These are phyloP conservation scores for Pelmatolapia mariae DNA, from an alignment of 2,113 vertebrate species.

Conservation along the genomic window DNA sequence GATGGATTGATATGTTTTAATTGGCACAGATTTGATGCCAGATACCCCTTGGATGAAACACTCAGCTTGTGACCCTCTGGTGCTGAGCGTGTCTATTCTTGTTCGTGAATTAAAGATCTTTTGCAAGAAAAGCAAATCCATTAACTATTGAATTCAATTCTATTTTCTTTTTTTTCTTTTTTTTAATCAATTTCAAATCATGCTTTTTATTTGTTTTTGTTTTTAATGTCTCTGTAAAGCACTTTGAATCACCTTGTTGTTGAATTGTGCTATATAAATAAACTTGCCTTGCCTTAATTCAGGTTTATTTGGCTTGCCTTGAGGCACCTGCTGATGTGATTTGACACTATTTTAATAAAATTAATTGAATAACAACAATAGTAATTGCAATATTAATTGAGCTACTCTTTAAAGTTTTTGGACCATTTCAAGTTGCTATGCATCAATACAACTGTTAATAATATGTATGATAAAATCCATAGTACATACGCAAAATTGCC, in stretches of 20 bases:
- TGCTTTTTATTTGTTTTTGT: no score
- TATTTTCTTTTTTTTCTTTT: not conserved
- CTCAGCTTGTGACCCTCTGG: not conserved
- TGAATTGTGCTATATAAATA: no score
- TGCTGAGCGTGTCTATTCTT: not conserved
- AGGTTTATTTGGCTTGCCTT: not conserved
- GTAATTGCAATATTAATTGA: not conserved
- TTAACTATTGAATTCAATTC: not conserved
- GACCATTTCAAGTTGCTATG: not conserved
- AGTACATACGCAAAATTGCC: rapidly evolving
- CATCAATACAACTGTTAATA: not conserved
- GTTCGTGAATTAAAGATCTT: not conserved
- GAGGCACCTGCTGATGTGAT: not conserved
- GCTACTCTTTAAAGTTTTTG: not conserved
- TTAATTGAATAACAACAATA: not conserved
- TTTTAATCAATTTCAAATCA: no score
- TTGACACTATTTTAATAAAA: not conserved
- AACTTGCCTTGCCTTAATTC: not conserved
- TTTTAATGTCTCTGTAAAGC: no score
- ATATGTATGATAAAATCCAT: not conserved
- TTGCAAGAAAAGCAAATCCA: not conserved
- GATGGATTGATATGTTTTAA: not conserved
- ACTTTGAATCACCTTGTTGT: no score
- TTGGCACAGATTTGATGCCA: not conserved
- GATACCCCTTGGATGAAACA: not conserved